Evolutionary conservation across 2,113 vertebrate species (phyloP), one percentile per base, ranked within the genome.

Genomic region (Dascyllus trimaculatus): DNA sequence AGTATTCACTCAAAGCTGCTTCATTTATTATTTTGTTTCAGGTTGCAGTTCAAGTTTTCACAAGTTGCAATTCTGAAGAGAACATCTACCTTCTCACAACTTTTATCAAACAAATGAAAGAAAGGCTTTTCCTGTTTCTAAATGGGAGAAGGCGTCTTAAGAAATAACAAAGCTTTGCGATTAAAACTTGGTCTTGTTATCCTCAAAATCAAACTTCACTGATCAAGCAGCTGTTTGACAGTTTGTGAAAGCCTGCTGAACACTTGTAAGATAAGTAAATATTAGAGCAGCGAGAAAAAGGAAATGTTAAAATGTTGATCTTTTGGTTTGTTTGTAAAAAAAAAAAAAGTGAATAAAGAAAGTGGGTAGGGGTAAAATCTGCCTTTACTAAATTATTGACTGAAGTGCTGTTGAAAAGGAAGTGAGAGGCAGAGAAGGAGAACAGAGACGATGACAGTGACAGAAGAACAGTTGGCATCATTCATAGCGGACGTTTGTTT

Each of bases 381-480:
- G 63, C 52, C 69, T 70, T 78, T 74, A 19, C 13, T 85, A n/a
- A 78, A 78, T 82, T 60, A 87, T 69, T 88, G 82, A 79, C 35
- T 54, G 25, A 66, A 43, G 64, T 59, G 45, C 56, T 0, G 32
- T 72, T 85, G 58, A 64, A 87, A 72, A 84, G 54, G 67, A 14
- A 61, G 49, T 13, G 53, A 75, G 49, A 78, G 38, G 46, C 56
- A 53, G 38, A 71, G 78, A 51, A 45, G 57, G 40, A 74, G 60
- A 85, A 69, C 48, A 62, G 77, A 78, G 2, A 67, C 13, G 22
- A 60, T 56, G 63, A 45, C 49, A 68, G 49, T 58, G 54, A 15
- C 38, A 74, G 60, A 62, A 61, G 75, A 85, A 85, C 25, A 85
- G 61, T 72, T 58, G 63, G 78, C 79, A 84, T 75, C 64, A 59